Base-by-base conservation (phyloP, 2,113 vertebrate genomes). In the Elanus axillaris region DNA sequence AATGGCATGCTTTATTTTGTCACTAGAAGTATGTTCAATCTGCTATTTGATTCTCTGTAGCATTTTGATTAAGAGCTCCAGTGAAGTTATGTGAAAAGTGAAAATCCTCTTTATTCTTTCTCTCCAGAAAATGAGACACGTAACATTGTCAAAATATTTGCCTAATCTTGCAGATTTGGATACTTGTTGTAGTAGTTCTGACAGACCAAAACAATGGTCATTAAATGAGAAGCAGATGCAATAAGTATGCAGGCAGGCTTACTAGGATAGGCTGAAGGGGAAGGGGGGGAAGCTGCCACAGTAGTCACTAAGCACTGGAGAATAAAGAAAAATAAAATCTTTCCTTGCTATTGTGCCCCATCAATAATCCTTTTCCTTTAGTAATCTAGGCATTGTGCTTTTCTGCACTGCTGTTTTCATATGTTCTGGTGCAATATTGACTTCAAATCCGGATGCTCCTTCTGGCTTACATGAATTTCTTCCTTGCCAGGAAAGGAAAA, bases 91-190 rank as follows among this genome's bases (percentile, higher is more conserved):
- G 76, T 92, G 96, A 85, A 66, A 97, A 97, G 94, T 96, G 93
- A 96, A 97, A 97, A 94, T 95, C 56, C 74, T 90, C 80, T 98
- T 80, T 95, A 88, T 97, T 97, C 94, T 93, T 89, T 96, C 84
- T 74, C 31, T 95, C 68, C 67, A 92, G 96, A 96, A 94, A 90
- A 96, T 79, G 93, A 96, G 94, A 96, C 72, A 14, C 73, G 55
- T 67, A 92, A 96, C 97, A 96, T 96, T 98, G 97, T 98, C 98
- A 98, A 98, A 98, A 98, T 98, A 98, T 98, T 98, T 98, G 97
- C 96, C 97, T 98, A 95, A 98, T 98, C 97, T 98, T 94, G 93
- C 97, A 98, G 96, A 98, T 98, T 97, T 96, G 89, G 94, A 88
- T 96, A 86, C 93, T 98, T 94, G 95, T 97, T 29, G 40, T 90